Base-by-base conservation (phyloP, 2,888 invertebrate genomes). In the Laspeyria flexula region DNA sequence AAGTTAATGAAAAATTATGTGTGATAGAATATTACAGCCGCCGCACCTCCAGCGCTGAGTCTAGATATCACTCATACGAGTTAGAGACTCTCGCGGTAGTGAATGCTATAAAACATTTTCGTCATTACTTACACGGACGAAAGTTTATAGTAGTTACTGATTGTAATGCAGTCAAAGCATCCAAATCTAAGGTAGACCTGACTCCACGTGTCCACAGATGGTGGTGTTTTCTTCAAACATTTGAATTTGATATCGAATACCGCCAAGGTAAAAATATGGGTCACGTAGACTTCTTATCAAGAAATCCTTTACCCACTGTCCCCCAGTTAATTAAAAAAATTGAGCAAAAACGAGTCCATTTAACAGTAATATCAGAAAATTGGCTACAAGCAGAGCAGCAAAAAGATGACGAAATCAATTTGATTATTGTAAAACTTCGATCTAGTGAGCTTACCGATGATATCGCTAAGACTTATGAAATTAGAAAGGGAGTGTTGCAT, bases 381-480 rank as follows among this genome's bases (percentile, higher is more conserved):
- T 55, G 55, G 58, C 23, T 59, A 9, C 33, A 35, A 2, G 54
- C 54, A 5, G 57, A 54, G 5, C 50, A 53, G 12, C 15, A 40
- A 6, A 16, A 18, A 1, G 46, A 57, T 25, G 3, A 5, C 9
- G 51, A 55, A 31, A 47, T 51, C 7, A 29, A 10, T 7, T 3
- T n/a, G 1, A 15, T 57, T 25, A 30, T 47, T 0, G 11, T 9
- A 1, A 42, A 53, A 27, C 21, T 53, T 0, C 41, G 49, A 9
- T 30, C 39, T 10, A 16, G 29, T 9, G 13, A 42, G 12, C 29
- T 65, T 0, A 3, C 5, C 25, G 13, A 9, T 0, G 48, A 62
- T 34, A 30, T 59, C 3, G 33, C 59, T n/a, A 54, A 54, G 6
- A 66, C 58, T 0, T 67, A 64, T 9, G 60, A 58, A 12, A 13